Evolutionary conservation across 2,888 invertebrate species (phyloP), one percentile per base, ranked within the genome.

Genomic region (Toxonevra muliebris): DNA sequence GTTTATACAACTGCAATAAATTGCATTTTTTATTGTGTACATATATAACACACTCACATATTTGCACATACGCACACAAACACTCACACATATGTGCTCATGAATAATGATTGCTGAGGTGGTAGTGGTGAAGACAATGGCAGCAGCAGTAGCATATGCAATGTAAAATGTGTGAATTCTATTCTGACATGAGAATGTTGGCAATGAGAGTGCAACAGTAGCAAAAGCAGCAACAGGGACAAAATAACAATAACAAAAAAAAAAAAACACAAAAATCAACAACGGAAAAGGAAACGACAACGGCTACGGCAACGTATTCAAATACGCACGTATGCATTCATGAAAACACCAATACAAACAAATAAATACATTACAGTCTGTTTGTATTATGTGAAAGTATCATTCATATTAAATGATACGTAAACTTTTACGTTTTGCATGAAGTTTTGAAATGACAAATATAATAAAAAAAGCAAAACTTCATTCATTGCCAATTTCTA

Each of bases 291-390:
- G 40, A 48, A 65, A 40, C 57, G 50, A 3, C 48, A 19, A 30
- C 48, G 58, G 52, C 65, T 58, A 59, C 65, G 52, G 59, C 65
- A 48, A 48, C 8, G 48, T 48, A 48, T 15, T 5, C 48, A n/a
- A 48, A 48, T 48, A 48, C 48, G 15, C 48, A 48, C 48, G 42
- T 40, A 41, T 41, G 41, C 54, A 62, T 20, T 54, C 41, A 15
- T n/a, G 8, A 30, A 30, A 30, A 40, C n/a, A 30, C 30, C 30
- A 30, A 30, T 30, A 7, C 30, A 30, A 30, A 30, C 30, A 30
- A 30, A 30, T 30, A 30, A 4, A 4, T 30, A 7, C 30, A 30
- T 30, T 30, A 30, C 30, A 30, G 30, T 30, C 2, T 30, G 7
- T 30, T 30, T 30, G 30, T 57, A 13, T 57, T 57, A 15, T 57